Evolutionary conservation across 2,888 invertebrate genomes (phyloP), one percentile per base, ranked within the genome.

Genomic region (Erannis defoliaria): DNA sequence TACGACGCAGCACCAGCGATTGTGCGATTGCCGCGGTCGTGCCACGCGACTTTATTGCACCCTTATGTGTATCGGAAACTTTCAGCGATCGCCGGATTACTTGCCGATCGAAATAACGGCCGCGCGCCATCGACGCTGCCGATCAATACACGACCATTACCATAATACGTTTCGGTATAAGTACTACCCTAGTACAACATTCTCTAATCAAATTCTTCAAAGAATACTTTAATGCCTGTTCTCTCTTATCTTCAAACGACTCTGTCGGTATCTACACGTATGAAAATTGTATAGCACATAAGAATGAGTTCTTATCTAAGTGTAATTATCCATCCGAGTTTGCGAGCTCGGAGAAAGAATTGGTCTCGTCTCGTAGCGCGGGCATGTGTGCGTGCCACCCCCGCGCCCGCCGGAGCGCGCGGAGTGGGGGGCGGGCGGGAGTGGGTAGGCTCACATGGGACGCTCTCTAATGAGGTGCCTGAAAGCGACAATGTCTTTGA

Each of bases 401-500:
- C 50, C 51, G 65, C 38, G 38, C 57, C 81, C 5, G 46, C 31
- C 5, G 21, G 21, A 8, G 79, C 63, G 60, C 64, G 65, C 63
- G 69, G 75, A 65, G 67, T 64, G 62, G 68, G 69, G 69, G 70
- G 70, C 72, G 78, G 77, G 77, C 68, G 74, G 73, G 82, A 84
- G 87, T 21, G 42, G 42, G 42, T 87, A 89, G 90, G 89, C 91
- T 90, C 90, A 90, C 91, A 90, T 90, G 91, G 90, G 91, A 91
- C 91, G 89, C 89, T 86, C 92, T 91, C 91, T 93, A 93, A 93
- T 93, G 92, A 93, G 91, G 92, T 93, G 92, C 91, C 92, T 92
- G 91, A 92, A 92, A 92, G 92, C 91, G 92, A 92, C 92, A 93
- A 92, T 93, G 92, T 92, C 92, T 91, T 90, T 91, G 90, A 90